phyloP scores from a whole-genome alignment of 1,140 invertebrate species.

The Stegodyphus dumicola region DNA sequence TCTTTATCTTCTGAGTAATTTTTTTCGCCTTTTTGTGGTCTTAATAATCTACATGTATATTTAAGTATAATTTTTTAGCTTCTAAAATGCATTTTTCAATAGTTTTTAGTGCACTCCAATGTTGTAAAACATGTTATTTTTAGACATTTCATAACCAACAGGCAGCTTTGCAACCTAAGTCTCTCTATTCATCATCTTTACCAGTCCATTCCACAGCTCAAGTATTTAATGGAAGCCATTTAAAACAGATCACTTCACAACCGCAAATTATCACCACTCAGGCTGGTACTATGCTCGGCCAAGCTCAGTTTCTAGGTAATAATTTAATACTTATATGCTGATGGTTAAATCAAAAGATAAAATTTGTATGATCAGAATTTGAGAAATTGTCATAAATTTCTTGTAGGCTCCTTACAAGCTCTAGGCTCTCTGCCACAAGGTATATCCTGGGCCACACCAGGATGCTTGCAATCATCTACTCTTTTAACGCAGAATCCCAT shows the following conservation, averaged over 20 bases:
- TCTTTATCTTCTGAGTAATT: too few species aligned
- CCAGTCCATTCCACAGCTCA: constrained; percentile 54
- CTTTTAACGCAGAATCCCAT: constrained; percentile 80
- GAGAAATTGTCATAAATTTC: neutral
- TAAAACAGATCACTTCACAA: constrained; percentile 62
- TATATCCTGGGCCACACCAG: constrained; percentile 71
- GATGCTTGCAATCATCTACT: constrained; percentile 73
- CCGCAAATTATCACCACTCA: constrained; percentile 65
- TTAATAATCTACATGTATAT: too few species aligned
- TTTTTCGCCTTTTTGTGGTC: too few species aligned
- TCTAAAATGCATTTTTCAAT: too few species aligned
- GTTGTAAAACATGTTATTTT: neutral
- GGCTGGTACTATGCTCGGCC: constrained; percentile 63
- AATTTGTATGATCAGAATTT: neutral
- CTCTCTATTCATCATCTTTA: constrained; percentile 45
- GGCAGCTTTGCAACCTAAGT: constrained; percentile 63
- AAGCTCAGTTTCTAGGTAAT: constrained; percentile 62
- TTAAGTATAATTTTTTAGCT: too few species aligned
- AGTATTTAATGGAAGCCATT: constrained; percentile 59
- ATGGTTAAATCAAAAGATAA: neutral
- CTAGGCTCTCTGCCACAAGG: constrained; percentile 77
- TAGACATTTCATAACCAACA: constrained; percentile 46
- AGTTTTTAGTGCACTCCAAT: too few species aligned
- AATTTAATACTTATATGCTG: neutral
- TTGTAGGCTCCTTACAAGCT: constrained; percentile 56